A percentile compares a stretch with the other conserved stretches of the same genome.
These are phyloP conservation scores for Teleiodes luculella DNA, from an alignment of 2,888 invertebrate species.

Conservation along the genomic window DNA sequence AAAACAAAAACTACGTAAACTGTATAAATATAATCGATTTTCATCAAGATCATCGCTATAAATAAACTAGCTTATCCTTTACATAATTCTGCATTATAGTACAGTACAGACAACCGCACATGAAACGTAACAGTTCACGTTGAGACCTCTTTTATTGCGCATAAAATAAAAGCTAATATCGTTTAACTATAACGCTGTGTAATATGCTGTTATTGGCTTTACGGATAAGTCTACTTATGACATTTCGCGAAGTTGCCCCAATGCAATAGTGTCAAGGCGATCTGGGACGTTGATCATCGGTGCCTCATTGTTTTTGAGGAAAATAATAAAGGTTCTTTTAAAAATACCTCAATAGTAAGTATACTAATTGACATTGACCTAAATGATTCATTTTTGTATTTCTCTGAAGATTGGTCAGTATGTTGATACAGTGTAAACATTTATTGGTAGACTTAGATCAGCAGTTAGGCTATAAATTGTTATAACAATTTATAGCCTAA, in stretches of 20 bases:
- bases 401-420: neutral
- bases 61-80: neutral
- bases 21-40: too few relatives aligned
- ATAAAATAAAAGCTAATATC: too few relatives aligned
- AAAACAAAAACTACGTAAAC: too few relatives aligned
- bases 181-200: too few relatives aligned
- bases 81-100: neutral
- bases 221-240: neutral
- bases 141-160: too few relatives aligned
- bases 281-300: slow-evolving; percentile 9
- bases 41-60: neutral
- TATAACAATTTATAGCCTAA: too few relatives aligned
- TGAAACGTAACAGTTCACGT: neutral
- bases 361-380: slow-evolving; percentile 1
- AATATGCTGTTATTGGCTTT: too few relatives aligned
- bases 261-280: slow-evolving; percentile 12
- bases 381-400: neutral
- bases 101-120: neutral
- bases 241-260: slow-evolving; percentile 8
- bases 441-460: too few relatives aligned
- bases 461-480: too few relatives aligned
- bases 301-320: slow-evolving; percentile 9
- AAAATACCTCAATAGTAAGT: neutral
- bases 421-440: neutral
- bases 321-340: slow-evolving; percentile 1